A percentile compares a stretch with the other conserved stretches of the same genome.
These are phyloP conservation scores for Eupithecia insigniata DNA, from an alignment of 2,888 invertebrate species.

Conservation along the genomic window DNA sequence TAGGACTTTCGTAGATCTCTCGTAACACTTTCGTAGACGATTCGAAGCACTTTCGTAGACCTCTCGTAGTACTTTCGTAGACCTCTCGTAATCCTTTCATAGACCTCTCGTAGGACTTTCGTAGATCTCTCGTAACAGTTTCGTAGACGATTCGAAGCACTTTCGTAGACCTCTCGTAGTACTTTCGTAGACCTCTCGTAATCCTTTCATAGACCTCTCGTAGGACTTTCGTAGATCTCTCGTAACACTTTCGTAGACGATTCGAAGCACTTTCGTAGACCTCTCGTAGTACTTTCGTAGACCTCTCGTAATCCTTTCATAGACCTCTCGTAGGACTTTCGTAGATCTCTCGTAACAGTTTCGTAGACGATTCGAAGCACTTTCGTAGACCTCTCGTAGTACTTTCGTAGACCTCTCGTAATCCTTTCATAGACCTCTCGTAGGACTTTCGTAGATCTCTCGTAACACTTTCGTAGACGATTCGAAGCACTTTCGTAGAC, in stretches of 20 bases:
- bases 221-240: background rate
- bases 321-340: background rate
- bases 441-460: background rate
- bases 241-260: background rate
- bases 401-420: no score
- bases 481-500: background rate
- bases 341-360: no score
- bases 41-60: background rate
- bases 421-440: background rate
- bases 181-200: no score
- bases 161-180: background rate
- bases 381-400: background rate
- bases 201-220: background rate
- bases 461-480: background rate
- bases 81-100: no score
- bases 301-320: no score
- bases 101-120: background rate
- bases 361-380: background rate
- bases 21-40: background rate
- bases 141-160: background rate
- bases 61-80: no score
- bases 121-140: no score
- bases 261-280: background rate
- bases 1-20: background rate
- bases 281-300: no score